Percentiles rank a stretch among this genome's conserved stretches.
These are phyloP conservation scores for Arctopsyche grandis DNA, from an alignment of 1,140 invertebrate species.

Conservation along the genomic window DNA sequence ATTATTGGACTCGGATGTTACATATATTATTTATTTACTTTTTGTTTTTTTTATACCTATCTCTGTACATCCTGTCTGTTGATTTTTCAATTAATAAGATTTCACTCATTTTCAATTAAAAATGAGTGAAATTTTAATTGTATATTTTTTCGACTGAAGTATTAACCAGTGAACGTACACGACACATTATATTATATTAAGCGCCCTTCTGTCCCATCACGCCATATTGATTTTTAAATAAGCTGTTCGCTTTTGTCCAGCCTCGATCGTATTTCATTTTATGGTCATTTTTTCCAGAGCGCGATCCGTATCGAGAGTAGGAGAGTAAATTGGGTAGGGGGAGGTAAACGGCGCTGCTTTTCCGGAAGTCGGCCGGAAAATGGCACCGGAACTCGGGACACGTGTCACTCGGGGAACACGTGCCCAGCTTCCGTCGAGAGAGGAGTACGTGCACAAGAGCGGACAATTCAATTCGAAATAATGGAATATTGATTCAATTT, in stretches of 20 bases:
- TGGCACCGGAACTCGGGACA: constrained; percentile 29
- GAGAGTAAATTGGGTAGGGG: background rate
- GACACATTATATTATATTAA: background rate
- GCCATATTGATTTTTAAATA: constrained; percentile 25
- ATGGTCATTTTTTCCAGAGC: background rate
- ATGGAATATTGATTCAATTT: too few relatives aligned
- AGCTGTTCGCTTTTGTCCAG: background rate
- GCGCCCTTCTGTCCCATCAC: constrained; percentile 1
- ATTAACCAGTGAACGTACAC: too few relatives aligned
- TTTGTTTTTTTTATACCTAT: too few relatives aligned
- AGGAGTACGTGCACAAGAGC: background rate
- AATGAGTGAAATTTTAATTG: too few relatives aligned
- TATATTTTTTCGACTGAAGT: too few relatives aligned
- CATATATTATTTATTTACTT: too few relatives aligned
- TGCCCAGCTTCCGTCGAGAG: background rate
- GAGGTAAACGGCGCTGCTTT: background rate
- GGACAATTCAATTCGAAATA: background rate
- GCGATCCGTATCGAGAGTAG: background rate
- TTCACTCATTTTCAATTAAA: too few relatives aligned
- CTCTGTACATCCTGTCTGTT: too few relatives aligned
- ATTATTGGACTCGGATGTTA: too few relatives aligned
- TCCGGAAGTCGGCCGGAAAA: constrained; percentile 37
- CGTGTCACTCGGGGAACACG: constrained; percentile 31
- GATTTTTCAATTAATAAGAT: too few relatives aligned
- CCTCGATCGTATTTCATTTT: constrained; percentile 18